phyloP scores from a whole-genome alignment of 2,888 invertebrate genomes.

The Lamproptera curius region DNA sequence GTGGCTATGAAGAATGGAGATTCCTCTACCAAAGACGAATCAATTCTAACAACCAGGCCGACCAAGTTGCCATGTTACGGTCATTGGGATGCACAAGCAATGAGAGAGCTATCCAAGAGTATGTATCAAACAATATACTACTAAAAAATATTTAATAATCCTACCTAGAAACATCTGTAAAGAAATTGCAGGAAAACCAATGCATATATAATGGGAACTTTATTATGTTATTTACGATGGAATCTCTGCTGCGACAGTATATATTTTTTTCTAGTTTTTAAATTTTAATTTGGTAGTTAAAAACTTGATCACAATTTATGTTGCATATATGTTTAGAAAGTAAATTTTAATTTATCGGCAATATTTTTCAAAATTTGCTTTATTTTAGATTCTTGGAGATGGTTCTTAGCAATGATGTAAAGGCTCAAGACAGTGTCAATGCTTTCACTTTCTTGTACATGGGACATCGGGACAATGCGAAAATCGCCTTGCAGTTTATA shows the following conservation, averaged over 20 bases:
- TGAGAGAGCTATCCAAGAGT: constrained; percentile 48
- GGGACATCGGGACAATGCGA: constrained; percentile 55
- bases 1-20: constrained; percentile 79
- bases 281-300: no score
- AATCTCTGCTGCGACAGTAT: no score
- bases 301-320: no score
- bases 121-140: constrained; percentile 26
- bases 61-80: constrained; percentile 61
- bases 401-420: constrained; percentile 51
- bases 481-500: constrained; percentile 48
- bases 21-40: constrained; percentile 58
- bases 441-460: constrained; percentile 58
- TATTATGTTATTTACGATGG: no score
- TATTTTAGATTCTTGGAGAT: constrained; percentile 53
- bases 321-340: no score
- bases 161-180: no score
- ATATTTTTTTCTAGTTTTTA: no score
- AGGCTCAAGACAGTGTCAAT: constrained; percentile 62
- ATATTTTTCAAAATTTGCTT: no score
- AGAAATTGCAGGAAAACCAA: no score
- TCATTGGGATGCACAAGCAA: constrained; percentile 71
- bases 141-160: no score
- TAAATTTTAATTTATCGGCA: no score
- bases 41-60: constrained; percentile 61
- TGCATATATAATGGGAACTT: no score